Conservation (phyloP, 30 jellyfish, hydroid and myxozoan genomes). For the Chrysaora quinquecirrha region DNA sequence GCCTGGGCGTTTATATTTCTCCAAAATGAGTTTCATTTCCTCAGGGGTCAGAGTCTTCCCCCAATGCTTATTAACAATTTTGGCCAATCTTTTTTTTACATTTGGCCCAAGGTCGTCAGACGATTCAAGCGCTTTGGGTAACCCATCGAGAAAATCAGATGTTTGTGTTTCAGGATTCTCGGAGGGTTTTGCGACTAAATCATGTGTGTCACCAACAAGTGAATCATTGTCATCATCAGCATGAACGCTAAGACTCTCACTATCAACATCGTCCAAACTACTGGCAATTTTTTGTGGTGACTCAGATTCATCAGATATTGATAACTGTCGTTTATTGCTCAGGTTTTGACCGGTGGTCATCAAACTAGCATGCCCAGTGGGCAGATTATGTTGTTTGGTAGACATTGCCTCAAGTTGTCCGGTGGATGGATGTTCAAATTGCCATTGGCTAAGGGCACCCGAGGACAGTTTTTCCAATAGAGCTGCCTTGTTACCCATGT, state of each 20-base stretch:
- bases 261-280: not conserved
- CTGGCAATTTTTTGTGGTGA: not conserved
- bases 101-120: not conserved
- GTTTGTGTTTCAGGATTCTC: not conserved
- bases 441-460: no score
- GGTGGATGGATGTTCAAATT: not conserved
- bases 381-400: not conserved
- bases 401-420: not conserved
- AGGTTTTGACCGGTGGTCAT: not conserved
- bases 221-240: constrained; percentile 15
- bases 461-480: no score
- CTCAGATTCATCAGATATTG: constrained; percentile 20
- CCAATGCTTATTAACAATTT: constrained; percentile 10
- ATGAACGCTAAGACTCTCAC: constrained; percentile 18
- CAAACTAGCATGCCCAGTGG: not conserved
- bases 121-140: constrained; percentile 12
- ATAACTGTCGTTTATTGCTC: constrained; percentile 7
- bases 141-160: not conserved
- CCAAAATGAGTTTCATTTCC: not conserved
- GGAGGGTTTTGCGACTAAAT: not conserved
- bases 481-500: no score
- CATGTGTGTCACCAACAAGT: constrained; percentile 5
- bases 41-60: not conserved
- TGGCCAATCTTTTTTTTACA: not conserved
- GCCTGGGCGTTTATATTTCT: constrained; percentile 2